Conservation (phyloP, 2,888 invertebrate species). For the Sympetrum striolatum region DNA sequence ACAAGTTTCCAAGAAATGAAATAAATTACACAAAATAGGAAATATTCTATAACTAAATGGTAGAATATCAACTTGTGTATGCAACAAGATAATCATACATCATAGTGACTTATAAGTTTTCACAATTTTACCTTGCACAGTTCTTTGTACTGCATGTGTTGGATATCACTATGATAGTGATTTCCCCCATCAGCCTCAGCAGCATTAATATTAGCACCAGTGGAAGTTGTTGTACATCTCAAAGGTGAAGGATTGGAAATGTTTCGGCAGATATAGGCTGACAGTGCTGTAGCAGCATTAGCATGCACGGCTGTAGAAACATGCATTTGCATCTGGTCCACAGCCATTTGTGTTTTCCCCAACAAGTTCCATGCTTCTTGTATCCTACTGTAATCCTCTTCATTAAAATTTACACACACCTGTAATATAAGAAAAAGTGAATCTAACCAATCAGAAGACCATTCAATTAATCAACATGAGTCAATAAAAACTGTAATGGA, state of each 20-base stretch:
- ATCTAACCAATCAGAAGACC: not conserved
- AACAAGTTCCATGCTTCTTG: slow-evolving; percentile 87
- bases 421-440: slow-evolving; percentile 49
- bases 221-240: slow-evolving; percentile 48
- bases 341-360: slow-evolving; percentile 89
- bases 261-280: not conserved
- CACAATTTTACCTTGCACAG: slow-evolving; percentile 68
- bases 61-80: too few relatives aligned
- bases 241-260: not conserved
- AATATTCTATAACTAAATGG: too few relatives aligned
- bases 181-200: slow-evolving; percentile 56
- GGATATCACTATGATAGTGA: slow-evolving; percentile 60
- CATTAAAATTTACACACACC: slow-evolving; percentile 77
- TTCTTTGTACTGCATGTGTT: slow-evolving; percentile 79
- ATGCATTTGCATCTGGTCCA: slow-evolving; percentile 95
- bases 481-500: too few relatives aligned
- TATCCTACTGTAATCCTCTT: slow-evolving; percentile 78
- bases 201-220: slow-evolving; percentile 62
- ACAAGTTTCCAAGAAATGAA: too few relatives aligned
- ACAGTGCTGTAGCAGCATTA: slow-evolving; percentile 61
- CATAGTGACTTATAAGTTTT: not conserved
- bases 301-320: slow-evolving; percentile 92
- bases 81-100: not conserved
- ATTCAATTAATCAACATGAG: too few relatives aligned
- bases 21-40: too few relatives aligned